Conservation (phyloP, 1,140 invertebrate species). For the Drosophila nasuta region DNA sequence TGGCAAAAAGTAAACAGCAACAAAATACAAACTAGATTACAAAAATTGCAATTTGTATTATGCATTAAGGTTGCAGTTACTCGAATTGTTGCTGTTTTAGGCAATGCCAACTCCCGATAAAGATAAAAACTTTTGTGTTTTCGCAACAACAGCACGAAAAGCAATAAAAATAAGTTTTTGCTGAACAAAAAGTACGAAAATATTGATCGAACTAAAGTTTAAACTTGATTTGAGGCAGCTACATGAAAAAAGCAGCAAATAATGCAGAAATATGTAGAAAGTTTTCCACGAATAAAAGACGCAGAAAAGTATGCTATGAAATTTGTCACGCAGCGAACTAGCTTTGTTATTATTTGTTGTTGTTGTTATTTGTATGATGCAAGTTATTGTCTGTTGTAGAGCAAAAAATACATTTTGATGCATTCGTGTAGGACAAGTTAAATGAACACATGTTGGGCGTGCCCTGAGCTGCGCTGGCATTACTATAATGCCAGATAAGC, state of each 20-base stretch:
- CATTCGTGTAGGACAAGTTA: slow-evolving; percentile 70
- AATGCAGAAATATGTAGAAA: slow-evolving; percentile 22
- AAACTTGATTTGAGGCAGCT: slow-evolving; percentile 31
- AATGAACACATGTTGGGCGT: slow-evolving; percentile 68
- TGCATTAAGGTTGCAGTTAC: slow-evolving; percentile 20
- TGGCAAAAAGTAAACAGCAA: slow-evolving; percentile 2
- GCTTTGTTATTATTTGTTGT: slow-evolving; percentile 19
- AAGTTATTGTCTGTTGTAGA: slow-evolving; percentile 52
- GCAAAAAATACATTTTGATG: slow-evolving; percentile 54
- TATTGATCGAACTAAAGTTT: slow-evolving; percentile 56
- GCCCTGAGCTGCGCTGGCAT: slow-evolving; percentile 17
- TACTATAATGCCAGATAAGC: slow-evolving; percentile 37
- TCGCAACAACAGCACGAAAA: slow-evolving; percentile 29
- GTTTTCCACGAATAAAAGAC: slow-evolving; percentile 27
- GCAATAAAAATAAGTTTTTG: slow-evolving; percentile 48
- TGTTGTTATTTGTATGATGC: slow-evolving; percentile 15
- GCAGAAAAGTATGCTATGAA: slow-evolving; percentile 60
- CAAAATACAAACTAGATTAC: background rate
- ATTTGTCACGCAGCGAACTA: slow-evolving; percentile 44
- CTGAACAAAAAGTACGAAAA: slow-evolving; percentile 9
- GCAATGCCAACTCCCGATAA: slow-evolving; percentile 13
- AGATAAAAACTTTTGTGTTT: slow-evolving; percentile 49
- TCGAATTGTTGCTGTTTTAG: slow-evolving; percentile 14
- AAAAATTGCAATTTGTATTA: slow-evolving; percentile 27
- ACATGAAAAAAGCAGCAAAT: background rate